These are phyloP conservation scores for Atrina japonica DNA, from an alignment of 2,888 invertebrate species.

Conservation along the genomic window DNA sequence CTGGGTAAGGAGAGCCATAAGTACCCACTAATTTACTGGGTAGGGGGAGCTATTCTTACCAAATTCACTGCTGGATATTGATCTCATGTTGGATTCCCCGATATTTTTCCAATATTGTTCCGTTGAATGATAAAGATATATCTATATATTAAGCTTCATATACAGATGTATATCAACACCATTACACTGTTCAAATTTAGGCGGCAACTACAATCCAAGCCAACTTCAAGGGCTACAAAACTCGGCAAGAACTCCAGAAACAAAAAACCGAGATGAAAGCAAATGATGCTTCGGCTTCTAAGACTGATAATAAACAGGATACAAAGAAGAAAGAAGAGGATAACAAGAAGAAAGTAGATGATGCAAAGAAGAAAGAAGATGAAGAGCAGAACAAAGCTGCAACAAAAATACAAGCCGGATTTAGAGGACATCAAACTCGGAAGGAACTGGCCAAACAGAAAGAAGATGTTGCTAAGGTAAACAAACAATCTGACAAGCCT, in stretches of 20 bases:
- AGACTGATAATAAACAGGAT: constrained; percentile 13
- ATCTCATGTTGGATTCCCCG: too few species aligned
- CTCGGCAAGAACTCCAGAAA: constrained; percentile 45
- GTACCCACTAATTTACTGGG: too few species aligned
- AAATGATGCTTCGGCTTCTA: neutral
- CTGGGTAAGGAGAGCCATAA: too few species aligned
- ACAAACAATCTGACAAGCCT: neutral
- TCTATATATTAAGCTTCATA: too few species aligned
- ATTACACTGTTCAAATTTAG: constrained; percentile 3
- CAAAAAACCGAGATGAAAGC: constrained; percentile 25
- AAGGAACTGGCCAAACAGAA: constrained; percentile 39
- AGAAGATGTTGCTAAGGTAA: constrained; percentile 17
- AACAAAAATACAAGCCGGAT: constrained; percentile 53
- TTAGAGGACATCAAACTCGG: constrained; percentile 47
- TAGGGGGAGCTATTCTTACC: too few species aligned
- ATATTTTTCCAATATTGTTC: too few species aligned
- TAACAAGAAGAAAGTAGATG: constrained; percentile 15
- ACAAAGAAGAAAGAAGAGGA: constrained; percentile 17
- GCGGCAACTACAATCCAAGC: constrained; percentile 71
- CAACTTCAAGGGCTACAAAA: constrained; percentile 54
- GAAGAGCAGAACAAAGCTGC: constrained; percentile 42
- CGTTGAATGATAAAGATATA: too few species aligned
- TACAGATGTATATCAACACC: too few species aligned
- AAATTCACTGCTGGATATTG: too few species aligned
- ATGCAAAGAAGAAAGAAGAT: neutral